phyloP scores from a whole-genome alignment of 2,113 vertebrate species.

The Ammodytes dubius region DNA sequence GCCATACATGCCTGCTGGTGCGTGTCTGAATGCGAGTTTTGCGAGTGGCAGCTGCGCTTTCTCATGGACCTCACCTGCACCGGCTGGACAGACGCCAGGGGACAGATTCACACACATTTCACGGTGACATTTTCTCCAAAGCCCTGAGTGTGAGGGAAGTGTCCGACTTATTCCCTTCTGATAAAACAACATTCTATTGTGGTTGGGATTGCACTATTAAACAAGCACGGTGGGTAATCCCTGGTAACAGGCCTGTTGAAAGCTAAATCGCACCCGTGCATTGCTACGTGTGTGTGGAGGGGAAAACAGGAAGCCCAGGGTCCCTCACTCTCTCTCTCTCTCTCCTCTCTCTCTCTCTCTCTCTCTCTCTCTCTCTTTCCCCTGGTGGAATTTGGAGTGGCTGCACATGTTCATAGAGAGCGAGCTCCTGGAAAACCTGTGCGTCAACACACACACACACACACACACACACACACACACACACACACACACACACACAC shows the following conservation, averaged over 20 bases:
- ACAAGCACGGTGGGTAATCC: conserved; percentile 69
- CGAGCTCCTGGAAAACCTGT: conserved; percentile 44
- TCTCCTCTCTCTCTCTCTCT: background rate
- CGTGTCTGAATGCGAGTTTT: conserved; percentile 85
- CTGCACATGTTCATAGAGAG: conserved; percentile 50
- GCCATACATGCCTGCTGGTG: conserved; percentile 74
- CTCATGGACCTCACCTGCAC: conserved; percentile 81
- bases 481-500: no score
- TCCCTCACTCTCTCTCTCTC: background rate
- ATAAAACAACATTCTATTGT: conserved; percentile 73
- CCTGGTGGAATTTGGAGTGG: conserved; percentile 53
- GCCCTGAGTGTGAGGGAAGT: conserved; percentile 60
- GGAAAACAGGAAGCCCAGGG: conserved; percentile 62
- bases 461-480: no score
- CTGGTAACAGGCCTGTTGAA: conserved; percentile 78
- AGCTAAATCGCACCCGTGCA: conserved; percentile 65
- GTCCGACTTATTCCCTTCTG: conserved; percentile 63
- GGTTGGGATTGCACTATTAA: conserved; percentile 61
- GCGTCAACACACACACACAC: conserved; percentile 46
- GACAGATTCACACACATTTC: conserved; percentile 77
- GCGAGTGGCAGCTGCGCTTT: conserved; percentile 72
- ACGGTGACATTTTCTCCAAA: conserved; percentile 70
- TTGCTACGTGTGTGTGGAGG: conserved; percentile 50
- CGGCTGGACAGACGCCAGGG: conserved; percentile 63
- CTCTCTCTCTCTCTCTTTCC: conserved; percentile 6